Evolutionary conservation across 2,888 invertebrate genomes (phyloP).

Genomic region (Nycteola revayana): DNA sequence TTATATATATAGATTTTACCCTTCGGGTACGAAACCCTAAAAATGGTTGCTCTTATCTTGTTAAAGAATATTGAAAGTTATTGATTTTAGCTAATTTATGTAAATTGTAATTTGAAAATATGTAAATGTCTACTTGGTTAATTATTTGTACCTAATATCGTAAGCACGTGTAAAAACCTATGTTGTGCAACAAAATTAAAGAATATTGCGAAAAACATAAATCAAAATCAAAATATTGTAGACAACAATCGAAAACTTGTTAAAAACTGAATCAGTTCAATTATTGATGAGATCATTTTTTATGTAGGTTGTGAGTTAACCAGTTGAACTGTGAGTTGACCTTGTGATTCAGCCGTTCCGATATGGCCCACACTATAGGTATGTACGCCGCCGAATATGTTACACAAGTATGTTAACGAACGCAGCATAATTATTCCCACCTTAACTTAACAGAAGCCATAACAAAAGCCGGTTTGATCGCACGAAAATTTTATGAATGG

Average conservation of each 20-base stretch:
- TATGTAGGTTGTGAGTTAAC: conserved; percentile 61
- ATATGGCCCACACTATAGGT: conserved; percentile 60
- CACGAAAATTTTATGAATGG: conserved; percentile 6
- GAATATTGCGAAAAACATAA: too few relatives aligned
- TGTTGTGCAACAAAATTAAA: too few relatives aligned
- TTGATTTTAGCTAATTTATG: too few relatives aligned
- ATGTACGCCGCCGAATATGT: conserved; percentile 46
- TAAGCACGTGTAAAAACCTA: too few relatives aligned
- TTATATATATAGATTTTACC: too few relatives aligned
- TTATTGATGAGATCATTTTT: conserved; percentile 68
- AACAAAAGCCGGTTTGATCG: conserved; percentile 3
- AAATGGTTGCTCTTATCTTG: too few relatives aligned
- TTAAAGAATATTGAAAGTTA: too few relatives aligned
- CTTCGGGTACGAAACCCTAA: too few relatives aligned
- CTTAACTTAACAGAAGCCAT: conserved; percentile 11
- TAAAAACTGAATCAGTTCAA: conserved; percentile 38
- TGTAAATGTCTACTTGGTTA: too few relatives aligned
- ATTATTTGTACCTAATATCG: too few relatives aligned
- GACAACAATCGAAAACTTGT: conserved; percentile 20
- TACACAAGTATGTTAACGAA: conserved; percentile 31
- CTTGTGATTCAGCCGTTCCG: conserved; percentile 73
- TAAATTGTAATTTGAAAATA: too few relatives aligned
- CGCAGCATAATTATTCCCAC: conserved; percentile 16
- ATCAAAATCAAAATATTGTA: too few relatives aligned
- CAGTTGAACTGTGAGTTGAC: conserved; percentile 66